A percentile compares a stretch with the other conserved stretches of the same genome.
These are phyloP conservation scores for Scleropages formosus DNA, from an alignment of 2,797 vertebrate species.

Conservation along the genomic window DNA sequence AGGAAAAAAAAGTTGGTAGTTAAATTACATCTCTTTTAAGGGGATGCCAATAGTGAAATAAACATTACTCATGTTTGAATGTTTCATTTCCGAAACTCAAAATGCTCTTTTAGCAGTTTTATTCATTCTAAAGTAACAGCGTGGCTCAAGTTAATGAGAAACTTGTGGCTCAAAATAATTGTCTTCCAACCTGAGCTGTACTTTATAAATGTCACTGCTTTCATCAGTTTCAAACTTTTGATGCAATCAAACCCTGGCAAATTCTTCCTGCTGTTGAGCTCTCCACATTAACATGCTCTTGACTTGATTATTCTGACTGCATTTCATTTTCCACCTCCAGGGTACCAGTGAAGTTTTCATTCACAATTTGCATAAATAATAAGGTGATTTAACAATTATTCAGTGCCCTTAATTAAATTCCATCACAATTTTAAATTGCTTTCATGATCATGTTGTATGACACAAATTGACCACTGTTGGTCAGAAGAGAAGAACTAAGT, in stretches of 20 bases:
- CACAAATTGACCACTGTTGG: background rate
- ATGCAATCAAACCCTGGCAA: conserved; percentile 3
- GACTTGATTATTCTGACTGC: conserved; percentile 22
- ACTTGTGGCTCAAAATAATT: background rate
- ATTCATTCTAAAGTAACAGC: background rate
- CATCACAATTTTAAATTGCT: background rate
- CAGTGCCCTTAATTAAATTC: background rate
- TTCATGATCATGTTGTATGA: background rate
- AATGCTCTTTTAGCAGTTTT: background rate
- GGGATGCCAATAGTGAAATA: background rate
- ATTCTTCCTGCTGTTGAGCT: background rate
- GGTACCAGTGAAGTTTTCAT: conserved; percentile 20
- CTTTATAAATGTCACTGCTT: background rate
- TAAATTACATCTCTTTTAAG: background rate
- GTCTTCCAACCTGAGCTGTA: background rate
- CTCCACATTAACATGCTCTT: background rate
- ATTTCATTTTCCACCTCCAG: conserved; percentile 20
- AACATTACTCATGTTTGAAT: no score
- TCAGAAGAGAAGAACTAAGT: background rate
- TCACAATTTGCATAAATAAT: conserved; percentile 14
- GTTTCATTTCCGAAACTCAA: background rate
- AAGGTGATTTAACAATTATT: conserved; percentile 10
- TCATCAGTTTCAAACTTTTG: background rate
- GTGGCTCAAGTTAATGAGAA: background rate
- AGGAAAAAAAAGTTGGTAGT: background rate